These are phyloP conservation scores for Belgica antarctica DNA, from an alignment of 2,888 invertebrate species.

Conservation along the genomic window DNA sequence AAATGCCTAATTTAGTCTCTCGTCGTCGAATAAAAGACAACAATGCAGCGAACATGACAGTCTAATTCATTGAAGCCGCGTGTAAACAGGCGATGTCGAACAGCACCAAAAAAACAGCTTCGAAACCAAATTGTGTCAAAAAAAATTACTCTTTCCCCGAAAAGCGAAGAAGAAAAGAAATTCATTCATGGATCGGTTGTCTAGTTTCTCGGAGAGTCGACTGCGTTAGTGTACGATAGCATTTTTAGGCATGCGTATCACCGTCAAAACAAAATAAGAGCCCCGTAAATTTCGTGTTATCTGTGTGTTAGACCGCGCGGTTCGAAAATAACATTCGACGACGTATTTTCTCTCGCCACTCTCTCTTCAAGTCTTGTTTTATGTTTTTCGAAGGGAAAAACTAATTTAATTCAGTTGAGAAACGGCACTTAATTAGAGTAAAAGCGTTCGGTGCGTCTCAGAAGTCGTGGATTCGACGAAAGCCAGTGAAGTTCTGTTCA, in stretches of 20 bases:
- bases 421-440: conserved; percentile 26
- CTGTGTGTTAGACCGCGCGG: conserved; percentile 40
- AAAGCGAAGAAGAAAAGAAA: conserved; percentile 22
- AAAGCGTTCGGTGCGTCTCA: conserved; percentile 28
- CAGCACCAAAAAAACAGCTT: neutral
- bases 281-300: conserved; percentile 15
- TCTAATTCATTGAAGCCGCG: conserved; percentile 14
- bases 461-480: neutral
- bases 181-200: conserved; percentile 28
- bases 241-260: conserved; percentile 37
- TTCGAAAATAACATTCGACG: conserved; percentile 25
- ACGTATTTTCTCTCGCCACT: conserved; percentile 23
- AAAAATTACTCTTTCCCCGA: conserved; percentile 21
- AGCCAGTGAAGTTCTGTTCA: neutral
- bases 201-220: neutral
- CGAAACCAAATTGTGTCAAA: conserved; percentile 40
- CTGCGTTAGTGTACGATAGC: conserved; percentile 18
- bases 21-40: neutral
- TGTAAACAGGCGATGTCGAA: conserved; percentile 1
- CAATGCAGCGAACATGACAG: neutral
- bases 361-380: no score
- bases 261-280: conserved; percentile 38
- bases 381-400: conserved; percentile 26
- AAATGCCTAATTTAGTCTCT: neutral
- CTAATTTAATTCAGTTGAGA: conserved; percentile 34